Evolutionary conservation across 2,888 invertebrate genomes (phyloP).

Genomic region (Pogonocherus hispidulus): DNA sequence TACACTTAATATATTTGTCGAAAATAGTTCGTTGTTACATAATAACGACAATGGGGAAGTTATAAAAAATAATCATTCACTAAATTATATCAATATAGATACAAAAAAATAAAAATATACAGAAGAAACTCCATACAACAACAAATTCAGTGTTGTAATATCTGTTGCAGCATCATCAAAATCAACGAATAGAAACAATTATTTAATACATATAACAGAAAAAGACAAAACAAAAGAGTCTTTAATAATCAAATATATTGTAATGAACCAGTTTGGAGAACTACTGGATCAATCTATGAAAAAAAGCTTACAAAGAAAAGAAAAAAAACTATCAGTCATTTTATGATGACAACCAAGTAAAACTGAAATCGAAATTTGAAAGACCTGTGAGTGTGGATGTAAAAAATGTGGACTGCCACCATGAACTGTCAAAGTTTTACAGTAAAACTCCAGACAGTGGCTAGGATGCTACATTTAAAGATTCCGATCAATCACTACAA

Average conservation of each 20-base stretch:
- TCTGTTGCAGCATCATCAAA: too few species aligned
- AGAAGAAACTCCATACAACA: not conserved
- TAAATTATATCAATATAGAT: too few species aligned
- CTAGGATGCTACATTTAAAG: not conserved
- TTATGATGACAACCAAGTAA: not conserved
- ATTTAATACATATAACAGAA: too few species aligned
- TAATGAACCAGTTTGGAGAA: not conserved
- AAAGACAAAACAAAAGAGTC: not conserved
- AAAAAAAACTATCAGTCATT: not conserved
- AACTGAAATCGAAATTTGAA: not conserved
- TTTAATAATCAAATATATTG: not conserved
- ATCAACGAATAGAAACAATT: too few species aligned
- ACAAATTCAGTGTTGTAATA: not conserved
- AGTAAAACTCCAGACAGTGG: not conserved
- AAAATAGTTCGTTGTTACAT: too few species aligned
- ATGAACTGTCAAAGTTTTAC: not conserved
- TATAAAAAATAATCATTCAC: too few species aligned
- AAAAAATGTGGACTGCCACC: not conserved
- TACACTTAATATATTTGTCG: too few species aligned
- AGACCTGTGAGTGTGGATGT: not conserved
- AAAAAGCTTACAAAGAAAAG: not conserved
- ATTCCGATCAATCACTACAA: not conserved
- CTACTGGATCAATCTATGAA: not conserved
- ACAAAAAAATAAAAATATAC: not conserved
- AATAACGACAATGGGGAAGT: too few species aligned